Base-by-base conservation (phyloP, 2,888 invertebrate genomes). In the Tachina fera region DNA sequence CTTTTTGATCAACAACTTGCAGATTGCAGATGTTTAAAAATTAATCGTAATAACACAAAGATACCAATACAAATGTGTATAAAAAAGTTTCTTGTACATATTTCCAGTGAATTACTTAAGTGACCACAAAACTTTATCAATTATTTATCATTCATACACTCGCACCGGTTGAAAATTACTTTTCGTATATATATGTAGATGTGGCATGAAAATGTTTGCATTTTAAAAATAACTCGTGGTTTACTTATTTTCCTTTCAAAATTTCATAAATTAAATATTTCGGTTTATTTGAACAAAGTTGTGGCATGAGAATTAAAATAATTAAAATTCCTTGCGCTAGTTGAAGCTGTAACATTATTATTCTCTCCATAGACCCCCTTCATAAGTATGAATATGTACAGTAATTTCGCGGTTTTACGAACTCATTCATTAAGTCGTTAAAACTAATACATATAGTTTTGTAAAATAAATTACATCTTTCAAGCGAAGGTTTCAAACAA, bases 1-100 rank as follows among this genome's bases (percentile, higher is more conserved):
- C 58, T 80, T 84, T 65, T 84, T 75, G 75, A 77, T 84, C 72
- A 77, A 76, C 60, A 75, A 68, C 19, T 60, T 78, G 60, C 72
- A 77, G 58, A 53, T 51, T 75, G 84, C 63, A 76, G 80, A 72
- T 81, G 80, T 77, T 67, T 60, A 31, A 71, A 60, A 67, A 41
- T 43, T 68, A 65, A 68, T n/a, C n/a, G n/a, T 58, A 68, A 68
- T 58, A 68, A 65, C 10, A 65, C 60, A 47, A 4, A 65, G 13
- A 53, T 13, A 43, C 39, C 8, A 14, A 14, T 49, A 49, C 11
- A 39, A 11, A 31, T 4, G 41, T 51, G 9, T 63, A 19, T 0
- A 19, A 41, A 47, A 9, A 56, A 9, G 9, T 14, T 61, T 43
- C 43, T 51, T 60, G n/a, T n/a, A n/a, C n/a, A 51, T 67, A 22